A percentile compares a stretch with the other conserved stretches of the same genome.
These are phyloP conservation scores for Bedellia somnulentella DNA, from an alignment of 2,888 invertebrate genomes.

Conservation along the genomic window DNA sequence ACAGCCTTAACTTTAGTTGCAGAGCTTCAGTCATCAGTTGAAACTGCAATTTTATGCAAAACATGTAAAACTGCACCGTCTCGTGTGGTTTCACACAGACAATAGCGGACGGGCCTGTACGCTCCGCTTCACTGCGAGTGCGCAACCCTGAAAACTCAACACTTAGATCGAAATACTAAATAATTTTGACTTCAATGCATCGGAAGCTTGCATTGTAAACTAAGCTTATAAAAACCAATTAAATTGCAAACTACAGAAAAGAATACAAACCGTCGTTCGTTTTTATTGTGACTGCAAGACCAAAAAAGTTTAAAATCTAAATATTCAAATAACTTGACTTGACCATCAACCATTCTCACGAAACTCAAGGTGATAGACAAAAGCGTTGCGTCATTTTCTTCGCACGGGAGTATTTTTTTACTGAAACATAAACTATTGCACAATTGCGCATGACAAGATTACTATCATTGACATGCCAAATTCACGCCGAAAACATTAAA, in stretches of 20 bases:
- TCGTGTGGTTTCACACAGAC: slow-evolving; percentile 45
- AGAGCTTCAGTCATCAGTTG: no score
- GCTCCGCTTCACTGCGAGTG: slow-evolving; percentile 30
- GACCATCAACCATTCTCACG: slow-evolving; percentile 4
- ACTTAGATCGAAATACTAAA: no score
- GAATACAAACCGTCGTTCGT: no score
- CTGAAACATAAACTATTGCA: slow-evolving; percentile 16
- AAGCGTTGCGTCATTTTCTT: slow-evolving; percentile 1
- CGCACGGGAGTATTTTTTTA: slow-evolving; percentile 1
- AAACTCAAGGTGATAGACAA: slow-evolving; percentile 3
- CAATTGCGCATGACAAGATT: slow-evolving; percentile 25
- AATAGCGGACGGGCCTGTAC: slow-evolving; percentile 45
- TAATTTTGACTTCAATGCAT: no score
- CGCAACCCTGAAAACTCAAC: slow-evolving; percentile 18
- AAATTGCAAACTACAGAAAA: no score
- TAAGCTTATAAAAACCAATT: no score
- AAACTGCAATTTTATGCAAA: slow-evolving; percentile 30
- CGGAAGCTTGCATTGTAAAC: no score
- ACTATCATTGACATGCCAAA: slow-evolving; percentile 18
- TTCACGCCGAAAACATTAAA: slow-evolving; percentile 13
- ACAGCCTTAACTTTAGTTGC: no score
- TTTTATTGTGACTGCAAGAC: no score
- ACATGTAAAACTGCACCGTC: slow-evolving; percentile 40
- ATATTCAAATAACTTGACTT: slow-evolving; percentile 3
- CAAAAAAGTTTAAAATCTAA: not conserved